phyloP scores from a whole-genome alignment of 2,888 invertebrate species.

The Galerucella pusilla region DNA sequence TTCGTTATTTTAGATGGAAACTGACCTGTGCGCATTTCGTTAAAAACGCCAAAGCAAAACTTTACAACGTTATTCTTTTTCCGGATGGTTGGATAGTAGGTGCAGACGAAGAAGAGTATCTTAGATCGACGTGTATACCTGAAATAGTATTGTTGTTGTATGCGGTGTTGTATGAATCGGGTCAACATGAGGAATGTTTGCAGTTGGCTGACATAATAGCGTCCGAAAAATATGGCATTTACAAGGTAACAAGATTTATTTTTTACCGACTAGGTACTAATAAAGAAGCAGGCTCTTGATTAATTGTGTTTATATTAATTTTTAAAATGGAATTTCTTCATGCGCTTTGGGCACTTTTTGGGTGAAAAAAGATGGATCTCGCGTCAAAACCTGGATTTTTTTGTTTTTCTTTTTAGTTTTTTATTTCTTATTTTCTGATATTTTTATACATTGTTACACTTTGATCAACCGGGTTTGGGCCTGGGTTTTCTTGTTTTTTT shows the following conservation, averaged over 20 bases:
- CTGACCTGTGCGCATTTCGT: constrained; percentile 60
- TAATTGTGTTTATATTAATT: too few relatives aligned
- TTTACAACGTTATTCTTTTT: constrained; percentile 89
- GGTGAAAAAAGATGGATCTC: too few relatives aligned
- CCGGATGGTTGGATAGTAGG: constrained; percentile 93
- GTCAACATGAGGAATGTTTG: constrained; percentile 80
- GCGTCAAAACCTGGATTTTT: too few relatives aligned
- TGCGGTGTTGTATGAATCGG: constrained; percentile 81
- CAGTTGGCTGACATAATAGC: constrained; percentile 84
- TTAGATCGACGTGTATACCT: constrained; percentile 86
- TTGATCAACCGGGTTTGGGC: too few relatives aligned
- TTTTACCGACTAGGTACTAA: not conserved
- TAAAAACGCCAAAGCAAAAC: constrained; percentile 78
- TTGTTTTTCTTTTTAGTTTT: too few relatives aligned
- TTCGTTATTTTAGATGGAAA: constrained; percentile 65
- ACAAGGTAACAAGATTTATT: constrained; percentile 70
- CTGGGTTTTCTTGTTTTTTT: too few relatives aligned
- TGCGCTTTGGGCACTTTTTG: too few relatives aligned
- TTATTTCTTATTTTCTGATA: too few relatives aligned
- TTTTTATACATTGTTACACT: too few relatives aligned
- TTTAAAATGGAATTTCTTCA: too few relatives aligned
- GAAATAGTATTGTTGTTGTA: constrained; percentile 82
- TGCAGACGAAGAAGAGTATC: constrained; percentile 68
- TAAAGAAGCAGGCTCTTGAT: too few relatives aligned
- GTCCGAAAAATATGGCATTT: constrained; percentile 81